Evolutionary conservation across 1,140 invertebrate species (phyloP), one percentile per base, ranked within the genome.

Genomic region (Drosophila micromelanica): DNA sequence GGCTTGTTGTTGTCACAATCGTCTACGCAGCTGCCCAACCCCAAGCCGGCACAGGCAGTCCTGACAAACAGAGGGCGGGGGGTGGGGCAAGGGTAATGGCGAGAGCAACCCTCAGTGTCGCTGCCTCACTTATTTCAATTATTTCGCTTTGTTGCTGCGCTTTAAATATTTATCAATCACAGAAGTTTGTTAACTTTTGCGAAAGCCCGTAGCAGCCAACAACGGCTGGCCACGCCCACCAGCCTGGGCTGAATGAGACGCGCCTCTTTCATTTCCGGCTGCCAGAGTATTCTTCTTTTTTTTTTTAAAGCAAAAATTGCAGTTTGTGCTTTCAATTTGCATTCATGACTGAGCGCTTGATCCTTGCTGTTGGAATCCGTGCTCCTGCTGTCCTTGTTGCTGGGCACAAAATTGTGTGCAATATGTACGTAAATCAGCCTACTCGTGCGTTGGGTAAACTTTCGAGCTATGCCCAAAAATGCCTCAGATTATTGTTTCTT

Each of bases 161-260:
- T 80, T 89, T 89, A 89, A 89, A 89, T 89, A 89, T 89, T 89
- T 89, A 89, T 89, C 85, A 89, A 89, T 89, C 85, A 89, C 69
- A 63, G 70, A 78, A 89, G 84, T 84, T 89, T 72, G 76, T 78
- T 89, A 60, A 76, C 73, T 61, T 78, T 65, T 35, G 37, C 42
- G 40, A 42, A 45, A 54, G 48, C 35, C 45, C 43, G 32, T 15
- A 67, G 56, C 20, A 40, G 9, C 35, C 38, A 23, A 40, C 48
- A 40, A 17, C 35, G 17, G 9, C 30, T 2, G 38, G 15, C 43
- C 23, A 49, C 46, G 8, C 7, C 32, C 3, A 17, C 13, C 9
- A 51, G n/a, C 45, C 27, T 27, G 27, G 27, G 27, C 27, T 27
- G n/a, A 43, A 30, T 27, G 15, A 56, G 20, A 15, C 40, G 54